Evolutionary conservation across 2,797 vertebrate genomes (phyloP), one percentile per base, ranked within the genome.

Genomic region (Masticophis lateralis): DNA sequence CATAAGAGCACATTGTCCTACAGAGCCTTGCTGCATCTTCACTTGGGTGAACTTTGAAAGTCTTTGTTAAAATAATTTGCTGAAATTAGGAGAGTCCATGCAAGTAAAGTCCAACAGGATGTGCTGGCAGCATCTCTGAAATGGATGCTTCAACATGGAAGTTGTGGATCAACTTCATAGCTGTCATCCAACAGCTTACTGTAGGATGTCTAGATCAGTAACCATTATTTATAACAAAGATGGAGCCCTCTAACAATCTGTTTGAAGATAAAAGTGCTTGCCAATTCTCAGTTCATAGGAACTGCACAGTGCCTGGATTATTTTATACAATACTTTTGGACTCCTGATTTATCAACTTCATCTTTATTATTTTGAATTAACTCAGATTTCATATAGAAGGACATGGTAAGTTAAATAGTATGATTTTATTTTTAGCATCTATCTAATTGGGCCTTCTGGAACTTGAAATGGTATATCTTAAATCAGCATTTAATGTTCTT

Each of bases 141-240:
- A 59, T 32, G 18, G 37, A 27, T 88, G 61, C 28, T 88, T 83
- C 28, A 2, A 47, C 27, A 1, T 37, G 63, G 86, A 37, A 12
- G 22, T 57, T 56, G 90, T 32, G 20, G 92, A 55, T 95, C 91
- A 10, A 4, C 7, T 57, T 91, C 86, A 92, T 89, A 51, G 61
- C 12, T 0, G 0, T 28, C 28, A 3, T 27, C 32, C 87, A 55
- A 1, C 0, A 69, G 59, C 27, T 22, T 61, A 18, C 90, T 9
- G 88, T 69, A 91, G 92, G 92, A 95, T 93, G 90, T 47, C 90
- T 32, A 12, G 94, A 96, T 98, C 96, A 16, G 97, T 98, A 97
- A 5, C 96, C 96, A 96, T 97, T 97, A 97, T 92, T 93, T 18
- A 91, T 96, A 94, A 95, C 95, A 96, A 92, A 95, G 92, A 89